Conservation (phyloP, 2,888 invertebrate species). For the Allacma fusca region DNA sequence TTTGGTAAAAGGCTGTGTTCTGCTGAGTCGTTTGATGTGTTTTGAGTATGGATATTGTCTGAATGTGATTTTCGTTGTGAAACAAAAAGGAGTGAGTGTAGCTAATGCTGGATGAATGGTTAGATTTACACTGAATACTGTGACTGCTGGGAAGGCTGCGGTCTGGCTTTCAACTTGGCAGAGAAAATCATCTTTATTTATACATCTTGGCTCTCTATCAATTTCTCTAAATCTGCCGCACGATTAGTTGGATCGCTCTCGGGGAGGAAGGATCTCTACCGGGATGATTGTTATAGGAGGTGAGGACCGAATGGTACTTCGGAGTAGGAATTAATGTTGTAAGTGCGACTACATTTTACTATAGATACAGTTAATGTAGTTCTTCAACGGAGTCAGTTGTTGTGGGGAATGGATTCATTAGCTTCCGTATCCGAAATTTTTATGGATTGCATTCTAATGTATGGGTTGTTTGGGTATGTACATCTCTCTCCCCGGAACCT, state of each 20-base stretch:
- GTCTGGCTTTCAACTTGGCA: constrained; percentile 44
- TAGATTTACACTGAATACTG: constrained; percentile 42
- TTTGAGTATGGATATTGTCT: no score
- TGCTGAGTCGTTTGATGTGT: no score
- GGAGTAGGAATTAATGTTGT: not conserved
- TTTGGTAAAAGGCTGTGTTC: no score
- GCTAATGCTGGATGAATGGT: not conserved
- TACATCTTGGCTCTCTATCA: constrained; percentile 39
- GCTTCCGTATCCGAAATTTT: no score
- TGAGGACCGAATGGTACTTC: constrained; percentile 1
- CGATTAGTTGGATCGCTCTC: constrained; percentile 29
- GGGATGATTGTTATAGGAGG: constrained; percentile 5
- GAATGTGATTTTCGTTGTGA: not conserved
- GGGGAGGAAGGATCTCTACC: constrained; percentile 3
- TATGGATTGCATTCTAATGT: no score
- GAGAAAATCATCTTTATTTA: constrained; percentile 42
- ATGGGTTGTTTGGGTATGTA: no score
- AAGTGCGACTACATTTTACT: not conserved
- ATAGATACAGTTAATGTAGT: no score
- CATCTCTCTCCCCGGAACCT: no score
- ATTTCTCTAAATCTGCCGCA: constrained; percentile 24
- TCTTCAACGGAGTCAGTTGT: no score
- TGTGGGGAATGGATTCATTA: no score
- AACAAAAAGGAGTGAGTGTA: constrained; percentile 11
- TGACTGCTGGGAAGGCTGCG: not conserved